Conservation (phyloP, 2,113 vertebrate genomes). For the Dipodomys merriami region DNA sequence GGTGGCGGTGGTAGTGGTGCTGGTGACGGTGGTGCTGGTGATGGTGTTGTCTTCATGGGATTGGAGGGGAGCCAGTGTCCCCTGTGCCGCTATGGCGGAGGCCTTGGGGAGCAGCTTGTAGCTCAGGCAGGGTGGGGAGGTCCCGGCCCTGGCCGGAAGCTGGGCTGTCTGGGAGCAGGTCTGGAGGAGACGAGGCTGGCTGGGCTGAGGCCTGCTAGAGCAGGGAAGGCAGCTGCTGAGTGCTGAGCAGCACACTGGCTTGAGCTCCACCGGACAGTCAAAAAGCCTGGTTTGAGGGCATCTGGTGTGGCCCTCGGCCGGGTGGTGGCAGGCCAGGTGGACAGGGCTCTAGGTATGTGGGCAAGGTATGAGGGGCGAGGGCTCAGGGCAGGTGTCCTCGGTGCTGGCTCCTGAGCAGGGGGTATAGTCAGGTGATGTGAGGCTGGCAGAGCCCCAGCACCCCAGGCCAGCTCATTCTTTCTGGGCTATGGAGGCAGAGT, state of each 20-base stretch:
- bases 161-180: no score
- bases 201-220: no score
- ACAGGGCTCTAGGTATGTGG: fast-evolving
- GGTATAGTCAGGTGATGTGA: neutral
- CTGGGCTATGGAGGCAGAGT: neutral
- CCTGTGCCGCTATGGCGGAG: no score
- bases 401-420: neutral
- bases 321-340: neutral
- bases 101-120: no score
- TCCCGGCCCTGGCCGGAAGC: neutral
- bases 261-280: neutral
- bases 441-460: no score
- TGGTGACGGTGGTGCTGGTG: neutral
- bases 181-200: no score
- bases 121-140: neutral
- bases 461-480: neutral
- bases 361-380: neutral
- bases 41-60: fast-evolving
- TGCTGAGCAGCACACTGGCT: fast-evolving
- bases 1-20: neutral
- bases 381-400: fast-evolving
- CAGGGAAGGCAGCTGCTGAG: neutral
- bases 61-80: no score
- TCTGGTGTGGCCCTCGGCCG: neutral
- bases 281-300: fast-evolving